phyloP scores from a whole-genome alignment of 2,888 invertebrate genomes.

The Gymnoscelis rufifasciata region DNA sequence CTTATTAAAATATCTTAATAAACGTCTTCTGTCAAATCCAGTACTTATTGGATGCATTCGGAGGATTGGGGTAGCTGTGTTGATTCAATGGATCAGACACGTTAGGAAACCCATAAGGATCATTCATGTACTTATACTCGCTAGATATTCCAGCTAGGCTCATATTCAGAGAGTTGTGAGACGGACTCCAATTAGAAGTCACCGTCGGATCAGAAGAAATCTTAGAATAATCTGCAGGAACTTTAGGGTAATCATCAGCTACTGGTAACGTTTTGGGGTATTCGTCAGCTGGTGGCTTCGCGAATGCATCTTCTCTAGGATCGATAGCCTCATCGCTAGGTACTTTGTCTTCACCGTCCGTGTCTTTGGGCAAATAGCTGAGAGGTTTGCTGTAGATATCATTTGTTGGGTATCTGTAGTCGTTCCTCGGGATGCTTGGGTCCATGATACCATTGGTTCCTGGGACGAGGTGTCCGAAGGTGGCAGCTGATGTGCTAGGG shows the following conservation, averaged over 20 bases:
- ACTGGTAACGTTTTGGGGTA: conserved; percentile 63
- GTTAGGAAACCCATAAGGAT: conserved; percentile 71
- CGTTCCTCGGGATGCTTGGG: conserved; percentile 68
- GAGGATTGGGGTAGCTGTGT: conserved; percentile 68
- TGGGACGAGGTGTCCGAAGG: conserved; percentile 71
- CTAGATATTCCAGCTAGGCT: conserved; percentile 67
- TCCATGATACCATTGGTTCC: conserved; percentile 72
- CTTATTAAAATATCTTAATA: conserved; percentile 20
- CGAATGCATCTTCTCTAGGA: conserved; percentile 62
- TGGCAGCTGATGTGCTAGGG: conserved; percentile 68
- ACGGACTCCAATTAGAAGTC: conserved; percentile 76
- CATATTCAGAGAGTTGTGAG: conserved; percentile 72
- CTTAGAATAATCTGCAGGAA: conserved; percentile 74
- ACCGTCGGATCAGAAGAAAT: conserved; percentile 70
- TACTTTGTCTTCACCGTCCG: conserved; percentile 61
- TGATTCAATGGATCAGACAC: conserved; percentile 67
- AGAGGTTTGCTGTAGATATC: conserved; percentile 68
- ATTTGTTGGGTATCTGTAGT: conserved; percentile 66
- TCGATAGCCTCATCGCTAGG: conserved; percentile 63
- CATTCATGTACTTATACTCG: conserved; percentile 75
- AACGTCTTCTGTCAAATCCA: conserved; percentile 64
- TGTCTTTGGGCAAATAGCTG: conserved; percentile 68
- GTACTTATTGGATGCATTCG: conserved; percentile 67
- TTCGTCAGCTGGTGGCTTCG: conserved; percentile 58
- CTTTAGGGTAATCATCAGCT: conserved; percentile 78